These are phyloP conservation scores for Nycteola revayana DNA, from an alignment of 2,888 invertebrate genomes.

Conservation along the genomic window DNA sequence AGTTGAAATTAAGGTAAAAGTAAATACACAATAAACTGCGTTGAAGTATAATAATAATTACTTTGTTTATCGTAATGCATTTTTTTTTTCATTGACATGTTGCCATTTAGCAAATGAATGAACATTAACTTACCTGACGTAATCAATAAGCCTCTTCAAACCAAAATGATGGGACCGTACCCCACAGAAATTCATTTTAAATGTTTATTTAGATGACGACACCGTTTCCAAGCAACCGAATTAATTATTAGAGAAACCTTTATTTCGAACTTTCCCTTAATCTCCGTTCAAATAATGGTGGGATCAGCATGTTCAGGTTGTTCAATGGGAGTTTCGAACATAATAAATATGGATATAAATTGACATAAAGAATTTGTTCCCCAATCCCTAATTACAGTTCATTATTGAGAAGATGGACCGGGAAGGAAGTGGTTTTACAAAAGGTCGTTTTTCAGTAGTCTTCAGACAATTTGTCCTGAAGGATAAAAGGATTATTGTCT, in stretches of 20 bases:
- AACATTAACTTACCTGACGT: background rate
- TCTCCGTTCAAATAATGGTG: slow-evolving; percentile 43
- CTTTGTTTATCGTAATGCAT: no score
- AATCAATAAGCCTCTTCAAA: slow-evolving; percentile 20
- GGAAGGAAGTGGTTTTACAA: no score
- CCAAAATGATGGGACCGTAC: slow-evolving; percentile 41
- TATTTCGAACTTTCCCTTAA: slow-evolving; percentile 50
- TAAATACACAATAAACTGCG: no score
- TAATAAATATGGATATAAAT: slow-evolving; percentile 57
- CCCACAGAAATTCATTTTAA: slow-evolving; percentile 45
- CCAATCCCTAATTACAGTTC: slow-evolving; percentile 35
- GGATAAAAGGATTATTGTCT: no score
- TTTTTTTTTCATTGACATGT: background rate
- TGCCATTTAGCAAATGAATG: no score
- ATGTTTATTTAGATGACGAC: slow-evolving; percentile 61
- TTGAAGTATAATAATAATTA: no score
- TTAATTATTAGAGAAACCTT: slow-evolving; percentile 45
- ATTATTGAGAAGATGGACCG: no score
- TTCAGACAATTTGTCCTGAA: no score
- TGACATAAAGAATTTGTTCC: slow-evolving; percentile 39
- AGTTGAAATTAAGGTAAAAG: no score
- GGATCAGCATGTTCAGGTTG: slow-evolving; percentile 31
- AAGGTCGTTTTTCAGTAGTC: no score
- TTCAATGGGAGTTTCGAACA: slow-evolving; percentile 36
- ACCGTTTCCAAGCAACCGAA: slow-evolving; percentile 46